These are phyloP conservation scores for Teleopsis dalmanni DNA, from an alignment of 1,140 invertebrate species.

Conservation along the genomic window DNA sequence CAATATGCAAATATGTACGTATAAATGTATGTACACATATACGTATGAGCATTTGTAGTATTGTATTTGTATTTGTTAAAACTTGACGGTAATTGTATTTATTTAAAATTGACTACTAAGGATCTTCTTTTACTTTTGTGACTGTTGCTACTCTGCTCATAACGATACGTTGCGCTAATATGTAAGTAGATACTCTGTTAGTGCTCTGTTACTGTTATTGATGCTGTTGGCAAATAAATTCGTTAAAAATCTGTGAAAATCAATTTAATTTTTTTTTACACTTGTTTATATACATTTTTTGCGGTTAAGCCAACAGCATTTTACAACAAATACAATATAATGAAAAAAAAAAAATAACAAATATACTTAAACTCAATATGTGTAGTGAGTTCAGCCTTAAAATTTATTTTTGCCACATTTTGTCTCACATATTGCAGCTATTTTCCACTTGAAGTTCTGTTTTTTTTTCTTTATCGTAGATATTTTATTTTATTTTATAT, in stretches of 20 bases:
- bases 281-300: background rate
- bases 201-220: background rate
- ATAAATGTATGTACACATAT: background rate
- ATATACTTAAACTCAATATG: background rate
- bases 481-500: no score
- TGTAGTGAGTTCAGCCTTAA: no score
- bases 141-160: background rate
- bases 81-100: constrained; percentile 2
- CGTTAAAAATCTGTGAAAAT: constrained; percentile 4
- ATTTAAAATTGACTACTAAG: background rate
- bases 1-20: no score
- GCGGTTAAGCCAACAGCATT: background rate
- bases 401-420: no score
- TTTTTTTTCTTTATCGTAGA: no score
- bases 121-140: background rate
- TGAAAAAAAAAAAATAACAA: background rate
- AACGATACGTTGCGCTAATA: background rate
- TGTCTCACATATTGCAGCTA: no score
- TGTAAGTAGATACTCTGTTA: background rate
- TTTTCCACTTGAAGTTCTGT: no score
- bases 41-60: background rate
- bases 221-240: constrained; percentile 7
- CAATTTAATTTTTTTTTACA: constrained; percentile 8
- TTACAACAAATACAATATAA: background rate
- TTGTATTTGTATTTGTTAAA: background rate